phyloP scores from a whole-genome alignment of 2,113 vertebrate species.

The Peromyscus maniculatus region DNA sequence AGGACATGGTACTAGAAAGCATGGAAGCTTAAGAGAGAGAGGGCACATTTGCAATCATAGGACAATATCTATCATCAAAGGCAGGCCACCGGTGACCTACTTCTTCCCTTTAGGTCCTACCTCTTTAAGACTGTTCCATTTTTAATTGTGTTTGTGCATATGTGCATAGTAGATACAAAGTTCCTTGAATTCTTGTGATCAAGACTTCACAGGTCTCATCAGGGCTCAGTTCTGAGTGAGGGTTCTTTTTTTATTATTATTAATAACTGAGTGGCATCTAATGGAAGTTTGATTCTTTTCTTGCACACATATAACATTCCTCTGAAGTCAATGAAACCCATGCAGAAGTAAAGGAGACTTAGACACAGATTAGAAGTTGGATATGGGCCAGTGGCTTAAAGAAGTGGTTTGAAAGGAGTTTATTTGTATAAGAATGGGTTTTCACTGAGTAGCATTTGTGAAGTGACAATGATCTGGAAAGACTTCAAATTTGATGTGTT shows the following conservation, averaged over 20 bases:
- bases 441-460: background rate
- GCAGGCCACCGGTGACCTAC: background rate
- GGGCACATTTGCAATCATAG: background rate
- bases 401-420: constrained; percentile 29
- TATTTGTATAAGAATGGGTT: background rate
- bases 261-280: background rate
- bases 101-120: background rate
- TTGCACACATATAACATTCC: background rate
- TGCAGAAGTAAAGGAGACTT: background rate
- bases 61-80: background rate
- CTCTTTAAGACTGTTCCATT: background rate
- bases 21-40: background rate
- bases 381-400: constrained; percentile 5
- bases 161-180: background rate
- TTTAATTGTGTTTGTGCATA: background rate
- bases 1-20: background rate
- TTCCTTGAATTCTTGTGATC: background rate
- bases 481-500: constrained; percentile 67
- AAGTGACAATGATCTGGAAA: constrained; percentile 64
- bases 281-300: background rate
- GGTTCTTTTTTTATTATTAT: background rate
- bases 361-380: background rate
- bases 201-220: background rate
- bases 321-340: background rate
- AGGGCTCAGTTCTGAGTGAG: background rate